Evolutionary conservation across 2,888 invertebrate genomes (phyloP).

Genomic region (Phengaris arion): DNA sequence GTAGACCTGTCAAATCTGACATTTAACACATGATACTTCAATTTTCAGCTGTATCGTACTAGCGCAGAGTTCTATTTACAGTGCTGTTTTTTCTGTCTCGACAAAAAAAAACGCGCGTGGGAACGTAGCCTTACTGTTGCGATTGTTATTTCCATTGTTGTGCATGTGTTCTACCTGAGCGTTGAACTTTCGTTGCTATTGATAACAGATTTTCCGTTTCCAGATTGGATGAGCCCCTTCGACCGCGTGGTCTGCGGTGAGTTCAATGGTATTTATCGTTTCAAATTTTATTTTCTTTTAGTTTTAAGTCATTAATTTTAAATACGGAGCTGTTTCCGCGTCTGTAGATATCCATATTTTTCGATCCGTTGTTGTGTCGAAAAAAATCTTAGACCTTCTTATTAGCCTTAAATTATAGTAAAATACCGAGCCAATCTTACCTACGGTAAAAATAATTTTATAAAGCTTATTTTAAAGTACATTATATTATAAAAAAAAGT

Average conservation of each 20-base stretch:
- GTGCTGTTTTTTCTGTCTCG: too few species aligned
- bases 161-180: conserved; percentile 65
- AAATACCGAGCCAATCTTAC: too few species aligned
- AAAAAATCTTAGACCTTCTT: too few species aligned
- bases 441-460: too few species aligned
- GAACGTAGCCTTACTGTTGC: conserved; percentile 24
- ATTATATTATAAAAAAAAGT: not conserved
- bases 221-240: conserved; percentile 97
- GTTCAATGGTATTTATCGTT: conserved; percentile 90
- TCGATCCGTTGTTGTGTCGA: too few species aligned
- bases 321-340: conserved; percentile 22
- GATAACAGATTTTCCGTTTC: conserved; percentile 83
- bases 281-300: conserved; percentile 80
- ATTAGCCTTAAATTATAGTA: too few species aligned
- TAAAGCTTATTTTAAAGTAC: too few species aligned
- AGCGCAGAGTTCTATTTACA: too few species aligned
- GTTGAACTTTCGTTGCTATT: conserved; percentile 77
- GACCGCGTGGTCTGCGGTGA: conserved; percentile 97
- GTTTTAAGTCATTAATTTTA: conserved; percentile 65
- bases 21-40: too few species aligned
- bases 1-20: too few species aligned
- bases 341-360: not conserved
- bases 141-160: conserved; percentile 41
- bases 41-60: too few species aligned
- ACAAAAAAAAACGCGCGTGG: too few species aligned